These are phyloP conservation scores for Lepilemur ruficaudatus DNA, from an alignment of 2,797 vertebrate species.

Conservation along the genomic window DNA sequence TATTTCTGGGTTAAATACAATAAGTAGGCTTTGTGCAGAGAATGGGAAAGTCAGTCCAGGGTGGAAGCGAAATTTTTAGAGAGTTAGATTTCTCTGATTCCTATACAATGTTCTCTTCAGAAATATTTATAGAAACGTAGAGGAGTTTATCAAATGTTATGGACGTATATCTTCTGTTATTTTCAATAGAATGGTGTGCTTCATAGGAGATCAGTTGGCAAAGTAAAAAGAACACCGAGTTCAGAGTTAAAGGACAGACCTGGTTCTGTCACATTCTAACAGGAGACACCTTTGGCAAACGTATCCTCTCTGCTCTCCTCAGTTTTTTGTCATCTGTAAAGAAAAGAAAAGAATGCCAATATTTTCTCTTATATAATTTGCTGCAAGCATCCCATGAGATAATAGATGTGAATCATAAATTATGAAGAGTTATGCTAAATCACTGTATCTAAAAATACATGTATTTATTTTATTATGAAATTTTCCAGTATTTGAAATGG, in stretches of 20 bases:
- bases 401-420: background rate
- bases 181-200: background rate
- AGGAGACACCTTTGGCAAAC: background rate
- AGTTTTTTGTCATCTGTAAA: background rate
- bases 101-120: background rate
- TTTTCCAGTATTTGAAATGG: background rate
- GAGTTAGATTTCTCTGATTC: background rate
- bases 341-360: background rate
- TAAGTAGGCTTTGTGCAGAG: background rate
- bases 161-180: background rate
- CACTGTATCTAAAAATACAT: background rate
- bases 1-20: background rate
- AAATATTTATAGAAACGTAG: background rate
- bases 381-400: background rate
- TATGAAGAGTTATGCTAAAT: background rate
- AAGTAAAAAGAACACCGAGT: background rate
- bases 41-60: background rate
- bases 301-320: background rate
- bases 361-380: background rate
- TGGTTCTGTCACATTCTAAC: background rate
- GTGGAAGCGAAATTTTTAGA: background rate
- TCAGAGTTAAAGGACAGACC: background rate
- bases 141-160: background rate
- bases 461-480: background rate
- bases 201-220: background rate